These are phyloP conservation scores for Acrocephalus scirpaceus DNA, from an alignment of 2,797 vertebrate species.

Conservation along the genomic window DNA sequence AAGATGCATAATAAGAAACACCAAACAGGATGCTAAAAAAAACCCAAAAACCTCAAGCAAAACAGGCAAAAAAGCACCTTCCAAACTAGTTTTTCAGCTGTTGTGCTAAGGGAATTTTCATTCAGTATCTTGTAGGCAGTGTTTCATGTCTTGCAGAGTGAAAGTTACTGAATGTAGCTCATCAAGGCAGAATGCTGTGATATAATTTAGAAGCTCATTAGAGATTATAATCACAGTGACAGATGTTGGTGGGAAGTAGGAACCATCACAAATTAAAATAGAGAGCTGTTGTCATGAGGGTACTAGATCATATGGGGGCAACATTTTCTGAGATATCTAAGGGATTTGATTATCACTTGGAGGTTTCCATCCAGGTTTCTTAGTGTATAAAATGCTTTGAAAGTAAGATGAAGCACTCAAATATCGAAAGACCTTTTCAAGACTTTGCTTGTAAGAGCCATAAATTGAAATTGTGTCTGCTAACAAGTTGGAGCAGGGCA, in stretches of 20 bases:
- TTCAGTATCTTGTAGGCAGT: background rate
- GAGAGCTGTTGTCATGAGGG: background rate
- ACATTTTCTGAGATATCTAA: background rate
- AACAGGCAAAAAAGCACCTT: background rate
- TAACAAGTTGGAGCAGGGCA: rapidly evolving
- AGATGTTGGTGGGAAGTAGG: slow-evolving; percentile 56
- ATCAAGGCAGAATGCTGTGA: slow-evolving; percentile 44
- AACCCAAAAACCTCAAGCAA: background rate
- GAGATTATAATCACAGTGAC: slow-evolving; percentile 31
- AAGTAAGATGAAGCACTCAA: background rate
- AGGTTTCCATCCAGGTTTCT: background rate
- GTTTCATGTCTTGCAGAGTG: background rate
- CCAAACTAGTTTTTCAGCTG: background rate
- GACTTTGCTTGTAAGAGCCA: background rate
- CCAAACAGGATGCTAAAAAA: background rate
- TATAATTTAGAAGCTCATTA: slow-evolving; percentile 61
- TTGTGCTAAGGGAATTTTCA: background rate
- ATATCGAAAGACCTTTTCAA: background rate
- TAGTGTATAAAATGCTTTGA: background rate
- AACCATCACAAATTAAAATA: slow-evolving; percentile 17
- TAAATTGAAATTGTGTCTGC: background rate
- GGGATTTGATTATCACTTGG: background rate
- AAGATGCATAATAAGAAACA: background rate
- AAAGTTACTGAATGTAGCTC: slow-evolving; percentile 42
- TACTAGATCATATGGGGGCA: background rate